Percentiles rank a stretch among this genome's conserved stretches.
Evolutionary conservation across 2,113 vertebrate genomes (phyloP).

Genomic region (Ascaphus truei): DNA sequence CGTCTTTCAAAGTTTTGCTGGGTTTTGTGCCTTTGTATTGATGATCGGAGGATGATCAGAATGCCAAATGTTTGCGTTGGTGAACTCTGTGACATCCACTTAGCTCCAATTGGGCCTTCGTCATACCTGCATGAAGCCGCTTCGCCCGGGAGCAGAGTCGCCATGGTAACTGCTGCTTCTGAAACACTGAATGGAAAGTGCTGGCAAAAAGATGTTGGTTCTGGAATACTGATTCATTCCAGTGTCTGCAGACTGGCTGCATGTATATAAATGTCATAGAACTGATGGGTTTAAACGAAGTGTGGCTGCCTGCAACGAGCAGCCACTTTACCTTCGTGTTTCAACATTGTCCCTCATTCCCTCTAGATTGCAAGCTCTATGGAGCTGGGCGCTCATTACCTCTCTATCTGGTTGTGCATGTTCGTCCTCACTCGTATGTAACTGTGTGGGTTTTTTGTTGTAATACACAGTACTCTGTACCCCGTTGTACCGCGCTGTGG

Average conservation of each 20-base stretch:
- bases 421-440: too few relatives aligned
- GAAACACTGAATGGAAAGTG: conserved; percentile 67
- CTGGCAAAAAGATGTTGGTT: conserved; percentile 57
- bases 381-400: too few relatives aligned
- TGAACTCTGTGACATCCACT: conserved; percentile 17
- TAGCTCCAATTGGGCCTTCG: conserved; percentile 38
- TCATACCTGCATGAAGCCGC: conserved; percentile 43
- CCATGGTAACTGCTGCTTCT: conserved; percentile 71
- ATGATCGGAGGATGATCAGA: fast-evolving
- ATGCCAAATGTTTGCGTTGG: conserved; percentile 29
- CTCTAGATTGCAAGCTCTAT: too few relatives aligned
- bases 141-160: conserved; percentile 67
- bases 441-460: too few relatives aligned
- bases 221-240: conserved; percentile 70
- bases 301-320: too few relatives aligned
- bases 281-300: not conserved
- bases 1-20: not conserved
- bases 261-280: conserved; percentile 54
- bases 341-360: too few relatives aligned
- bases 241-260: conserved; percentile 62
- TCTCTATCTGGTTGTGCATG: too few relatives aligned
- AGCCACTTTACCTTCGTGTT: too few relatives aligned
- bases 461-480: too few relatives aligned
- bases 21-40: not conserved
- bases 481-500: too few relatives aligned